Conservation (phyloP, 1,140 invertebrate genomes). For the Batillaria attramentaria region DNA sequence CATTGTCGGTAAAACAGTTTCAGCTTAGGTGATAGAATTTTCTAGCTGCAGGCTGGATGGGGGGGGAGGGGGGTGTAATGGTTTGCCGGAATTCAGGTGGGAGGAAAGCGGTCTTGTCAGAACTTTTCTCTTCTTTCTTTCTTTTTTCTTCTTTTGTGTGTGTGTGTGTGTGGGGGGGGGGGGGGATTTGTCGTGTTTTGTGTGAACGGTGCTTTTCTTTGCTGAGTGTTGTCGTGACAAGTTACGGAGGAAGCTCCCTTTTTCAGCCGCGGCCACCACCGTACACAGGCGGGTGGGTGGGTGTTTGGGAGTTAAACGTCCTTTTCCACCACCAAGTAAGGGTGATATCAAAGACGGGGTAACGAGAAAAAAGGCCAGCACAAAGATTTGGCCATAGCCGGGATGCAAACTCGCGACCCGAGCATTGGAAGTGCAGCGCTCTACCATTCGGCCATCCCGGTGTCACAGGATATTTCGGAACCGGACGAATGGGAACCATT, state of each 20-base stretch:
- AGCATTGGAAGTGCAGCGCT: too few species aligned
- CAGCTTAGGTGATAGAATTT: not conserved
- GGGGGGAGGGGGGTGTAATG: not conserved
- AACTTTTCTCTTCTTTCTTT: not conserved
- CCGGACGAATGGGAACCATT: not conserved
- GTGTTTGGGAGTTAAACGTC: too few species aligned
- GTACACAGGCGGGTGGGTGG: too few species aligned
- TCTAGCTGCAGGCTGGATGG: not conserved
- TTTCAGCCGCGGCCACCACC: not conserved
- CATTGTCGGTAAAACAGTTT: not conserved
- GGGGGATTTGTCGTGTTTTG: not conserved
- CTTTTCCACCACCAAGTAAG: too few species aligned
- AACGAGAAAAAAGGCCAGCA: too few species aligned
- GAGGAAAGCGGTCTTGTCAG: not conserved
- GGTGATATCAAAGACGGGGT: too few species aligned
- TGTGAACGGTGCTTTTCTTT: not conserved
- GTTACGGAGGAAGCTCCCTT: not conserved
- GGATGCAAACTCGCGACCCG: too few species aligned
- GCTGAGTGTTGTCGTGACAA: not conserved
- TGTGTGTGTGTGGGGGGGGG: not conserved
- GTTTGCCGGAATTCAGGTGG: not conserved
- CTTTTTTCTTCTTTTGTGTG: not conserved
- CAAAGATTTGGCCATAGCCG: too few species aligned
- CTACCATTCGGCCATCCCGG: too few species aligned
- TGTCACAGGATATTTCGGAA: not conserved